Evolutionary conservation across 1,140 invertebrate species (phyloP).

Genomic region (Anastrepha ludens): DNA sequence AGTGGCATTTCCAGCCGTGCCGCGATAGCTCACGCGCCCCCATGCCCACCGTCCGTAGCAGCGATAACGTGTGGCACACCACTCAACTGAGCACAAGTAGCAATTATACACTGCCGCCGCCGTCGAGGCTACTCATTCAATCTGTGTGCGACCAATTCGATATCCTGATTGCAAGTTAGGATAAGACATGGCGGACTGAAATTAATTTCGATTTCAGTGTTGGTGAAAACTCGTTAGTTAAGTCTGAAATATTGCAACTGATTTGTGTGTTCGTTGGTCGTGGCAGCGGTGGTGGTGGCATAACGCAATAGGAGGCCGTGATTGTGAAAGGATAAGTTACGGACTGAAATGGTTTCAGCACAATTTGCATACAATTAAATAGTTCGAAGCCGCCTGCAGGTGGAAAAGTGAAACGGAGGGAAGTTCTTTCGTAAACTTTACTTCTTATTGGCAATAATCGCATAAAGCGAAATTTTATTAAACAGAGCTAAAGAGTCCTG

Average conservation of each 20-base stretch:
- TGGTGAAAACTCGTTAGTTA: constrained; percentile 31
- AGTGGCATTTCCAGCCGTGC: not conserved
- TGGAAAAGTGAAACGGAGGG: not conserved
- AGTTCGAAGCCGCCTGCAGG: not conserved
- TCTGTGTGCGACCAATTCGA: constrained; percentile 47
- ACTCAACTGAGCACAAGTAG: not conserved
- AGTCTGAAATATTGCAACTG: constrained; percentile 3
- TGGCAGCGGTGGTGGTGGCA: not conserved
- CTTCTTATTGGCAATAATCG: too few species aligned
- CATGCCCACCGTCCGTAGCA: not conserved
- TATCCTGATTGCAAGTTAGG: constrained; percentile 30
- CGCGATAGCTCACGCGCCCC: not conserved
- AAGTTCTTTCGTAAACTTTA: too few species aligned
- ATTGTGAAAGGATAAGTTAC: not conserved
- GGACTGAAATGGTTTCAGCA: not conserved
- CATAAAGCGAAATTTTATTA: too few species aligned
- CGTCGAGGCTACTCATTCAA: constrained; percentile 48
- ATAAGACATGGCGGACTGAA: constrained; percentile 2
- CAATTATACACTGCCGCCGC: constrained; percentile 15
- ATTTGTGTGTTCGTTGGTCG: not conserved
- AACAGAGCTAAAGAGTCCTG: too few species aligned
- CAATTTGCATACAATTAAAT: constrained; percentile 17
- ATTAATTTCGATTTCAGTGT: constrained; percentile 28
- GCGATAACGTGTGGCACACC: constrained; percentile 13
- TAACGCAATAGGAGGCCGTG: constrained; percentile 4